Percentiles rank a stretch among this genome's conserved stretches.
These are phyloP conservation scores for Stomatorhinus ivindoensis DNA, from an alignment of 2,113 vertebrate species.

Conservation along the genomic window DNA sequence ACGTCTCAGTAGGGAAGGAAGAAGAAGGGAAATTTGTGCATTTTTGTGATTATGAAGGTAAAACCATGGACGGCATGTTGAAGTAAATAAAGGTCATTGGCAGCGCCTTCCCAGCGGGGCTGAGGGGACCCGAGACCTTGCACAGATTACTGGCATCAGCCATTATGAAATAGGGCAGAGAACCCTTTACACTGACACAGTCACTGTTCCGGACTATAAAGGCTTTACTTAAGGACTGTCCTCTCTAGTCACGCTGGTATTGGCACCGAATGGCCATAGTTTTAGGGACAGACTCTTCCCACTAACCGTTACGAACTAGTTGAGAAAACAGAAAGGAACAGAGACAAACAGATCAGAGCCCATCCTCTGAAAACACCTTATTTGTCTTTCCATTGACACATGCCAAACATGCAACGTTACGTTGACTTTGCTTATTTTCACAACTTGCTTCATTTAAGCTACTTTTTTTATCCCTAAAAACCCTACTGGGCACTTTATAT, in stretches of 20 bases:
- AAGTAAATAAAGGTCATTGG: background rate
- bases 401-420: background rate
- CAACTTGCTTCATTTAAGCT: background rate
- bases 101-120: background rate
- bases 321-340: background rate
- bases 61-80: background rate
- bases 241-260: background rate
- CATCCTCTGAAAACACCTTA: background rate
- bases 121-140: background rate
- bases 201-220: conserved; percentile 23
- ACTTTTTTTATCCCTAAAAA: background rate
- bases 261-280: conserved; percentile 1
- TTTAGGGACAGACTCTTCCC: background rate
- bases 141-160: background rate
- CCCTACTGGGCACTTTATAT: conserved; percentile 51
- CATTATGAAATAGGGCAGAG: conserved; percentile 14
- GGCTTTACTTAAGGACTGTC: background rate
- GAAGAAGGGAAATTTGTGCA: background rate
- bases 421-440: background rate
- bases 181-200: conserved; percentile 29
- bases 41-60: background rate
- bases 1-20: conserved; percentile 27
- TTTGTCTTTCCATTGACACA: background rate
- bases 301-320: background rate
- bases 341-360: background rate